These are phyloP conservation scores for Araneus ventricosus DNA, from an alignment of 1,140 invertebrate species.

Conservation along the genomic window DNA sequence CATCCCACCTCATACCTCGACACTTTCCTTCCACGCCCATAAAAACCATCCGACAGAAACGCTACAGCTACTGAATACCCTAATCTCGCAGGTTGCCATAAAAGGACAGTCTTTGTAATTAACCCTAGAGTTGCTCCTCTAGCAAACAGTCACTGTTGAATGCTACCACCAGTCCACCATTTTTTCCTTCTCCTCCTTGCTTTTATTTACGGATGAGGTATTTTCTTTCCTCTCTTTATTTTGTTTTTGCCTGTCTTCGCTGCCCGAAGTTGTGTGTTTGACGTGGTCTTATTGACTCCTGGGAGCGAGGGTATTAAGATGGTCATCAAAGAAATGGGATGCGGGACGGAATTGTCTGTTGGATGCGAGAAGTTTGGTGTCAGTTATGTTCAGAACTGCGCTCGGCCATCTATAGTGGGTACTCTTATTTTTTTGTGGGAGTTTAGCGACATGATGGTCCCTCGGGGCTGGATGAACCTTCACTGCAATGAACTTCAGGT, in stretches of 20 bases:
- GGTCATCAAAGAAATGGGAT: constrained; percentile 18
- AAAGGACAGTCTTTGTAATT: constrained; percentile 22
- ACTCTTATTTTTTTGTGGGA: background rate
- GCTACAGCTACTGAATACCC: background rate
- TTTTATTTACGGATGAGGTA: background rate
- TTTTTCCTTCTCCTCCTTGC: background rate
- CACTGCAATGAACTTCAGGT: background rate
- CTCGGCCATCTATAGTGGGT: background rate
- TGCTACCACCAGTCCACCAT: background rate
- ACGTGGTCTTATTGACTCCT: constrained; percentile 36
- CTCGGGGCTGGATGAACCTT: background rate
- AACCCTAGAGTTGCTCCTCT: background rate
- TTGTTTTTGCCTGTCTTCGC: background rate
- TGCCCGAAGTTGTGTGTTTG: constrained; percentile 20
- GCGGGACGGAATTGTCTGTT: background rate
- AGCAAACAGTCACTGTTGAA: constrained; percentile 10
- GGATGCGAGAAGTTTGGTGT: background rate
- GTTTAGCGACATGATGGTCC: background rate
- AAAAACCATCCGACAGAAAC: background rate
- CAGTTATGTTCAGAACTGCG: background rate
- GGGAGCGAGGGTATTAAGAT: background rate
- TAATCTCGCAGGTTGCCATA: constrained; percentile 32
- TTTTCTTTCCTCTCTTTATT: constrained; percentile 4
- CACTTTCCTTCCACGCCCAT: background rate
- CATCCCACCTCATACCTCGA: background rate